phyloP scores from a whole-genome alignment of 2,888 invertebrate genomes.

The Diarsia rubi region DNA sequence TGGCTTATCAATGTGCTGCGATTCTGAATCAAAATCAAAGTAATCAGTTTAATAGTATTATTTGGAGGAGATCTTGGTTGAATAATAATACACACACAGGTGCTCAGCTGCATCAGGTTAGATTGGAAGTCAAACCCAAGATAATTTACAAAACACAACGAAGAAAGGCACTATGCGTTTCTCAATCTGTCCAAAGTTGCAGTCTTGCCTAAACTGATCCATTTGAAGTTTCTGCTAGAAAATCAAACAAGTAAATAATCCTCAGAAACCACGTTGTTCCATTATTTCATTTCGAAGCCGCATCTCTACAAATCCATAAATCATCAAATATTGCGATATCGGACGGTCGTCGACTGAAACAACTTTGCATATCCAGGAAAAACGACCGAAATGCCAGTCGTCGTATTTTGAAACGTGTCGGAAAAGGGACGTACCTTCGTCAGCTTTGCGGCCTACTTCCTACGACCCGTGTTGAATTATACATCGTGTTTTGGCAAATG shows the following conservation, averaged over 20 bases:
- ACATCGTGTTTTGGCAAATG: conserved; percentile 60
- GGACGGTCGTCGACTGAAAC: not conserved
- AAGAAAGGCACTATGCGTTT: not conserved
- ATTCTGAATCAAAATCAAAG: not conserved
- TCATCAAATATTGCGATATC: conserved; percentile 27
- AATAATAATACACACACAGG: too few species aligned
- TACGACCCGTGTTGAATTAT: conserved; percentile 62
- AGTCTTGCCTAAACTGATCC: not conserved
- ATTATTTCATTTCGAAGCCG: not conserved
- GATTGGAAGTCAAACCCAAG: too few species aligned
- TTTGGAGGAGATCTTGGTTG: too few species aligned
- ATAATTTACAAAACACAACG: not conserved
- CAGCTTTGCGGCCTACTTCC: conserved; percentile 55
- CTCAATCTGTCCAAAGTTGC: not conserved
- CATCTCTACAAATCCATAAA: conserved; percentile 4
- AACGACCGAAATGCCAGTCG: conserved; percentile 19
- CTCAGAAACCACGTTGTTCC: not conserved
- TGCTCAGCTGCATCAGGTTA: too few species aligned
- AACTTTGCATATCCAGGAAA: conserved; percentile 45
- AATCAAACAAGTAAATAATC: not conserved
- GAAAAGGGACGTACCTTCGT: conserved; percentile 62
- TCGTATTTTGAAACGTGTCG: conserved; percentile 53
- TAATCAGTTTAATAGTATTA: not conserved
- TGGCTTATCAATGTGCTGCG: not conserved
- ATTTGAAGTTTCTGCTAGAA: not conserved